Evolutionary conservation across 53 echinoderm and acorn worm species (phyloP), one percentile per base, ranked within the genome.

Genomic region (Paracentrotus lividus): DNA sequence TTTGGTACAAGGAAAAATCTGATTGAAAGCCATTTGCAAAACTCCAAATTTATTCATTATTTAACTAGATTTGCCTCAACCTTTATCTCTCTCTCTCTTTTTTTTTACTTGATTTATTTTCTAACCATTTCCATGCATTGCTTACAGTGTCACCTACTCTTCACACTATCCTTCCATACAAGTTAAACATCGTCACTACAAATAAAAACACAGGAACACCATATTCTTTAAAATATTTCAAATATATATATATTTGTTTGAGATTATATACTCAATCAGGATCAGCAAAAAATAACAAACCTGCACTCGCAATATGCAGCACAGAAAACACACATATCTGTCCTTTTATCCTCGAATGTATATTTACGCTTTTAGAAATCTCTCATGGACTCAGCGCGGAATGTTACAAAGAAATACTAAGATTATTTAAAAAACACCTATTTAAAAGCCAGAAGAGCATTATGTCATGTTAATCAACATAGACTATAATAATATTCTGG

Each of bases 161-260:
- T 4, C 21, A 38, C 72, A 47, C 81, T n/a, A 45, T 34, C 34
- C 45, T 81, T 81, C 81, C 45, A 81, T 2, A 24, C 10, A 81
- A 49, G 47, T 1, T 45, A 45, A 76, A 4, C 3, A 52, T 52
- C 1, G 43, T 42, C 47, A 24, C 8, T 47, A 26, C 81, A 81
- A 47, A 21, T 57, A 15, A 81, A 45, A n/a, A 26, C 24, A 47
- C 23, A 45, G 27, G 23, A 6, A 49, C 81, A 81, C 47, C 23
- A 47, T 24, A 81, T n/a, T 45, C n/a, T 81, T 81, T 47, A 81
- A 81, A 81, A 81, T 81, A 81, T 81, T 81, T 81, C 81, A 81
- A 81, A 81, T 81, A 81, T 81, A 81, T 77, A 77, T 77, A 77
- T 69, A 69, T 81, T 45, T 78, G 24, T 81, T 81, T 81, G 81